A percentile compares a stretch with the other conserved stretches of the same genome.
phyloP scores from a whole-genome alignment of 1,140 invertebrate species.

The Conopomorpha cramerella region DNA sequence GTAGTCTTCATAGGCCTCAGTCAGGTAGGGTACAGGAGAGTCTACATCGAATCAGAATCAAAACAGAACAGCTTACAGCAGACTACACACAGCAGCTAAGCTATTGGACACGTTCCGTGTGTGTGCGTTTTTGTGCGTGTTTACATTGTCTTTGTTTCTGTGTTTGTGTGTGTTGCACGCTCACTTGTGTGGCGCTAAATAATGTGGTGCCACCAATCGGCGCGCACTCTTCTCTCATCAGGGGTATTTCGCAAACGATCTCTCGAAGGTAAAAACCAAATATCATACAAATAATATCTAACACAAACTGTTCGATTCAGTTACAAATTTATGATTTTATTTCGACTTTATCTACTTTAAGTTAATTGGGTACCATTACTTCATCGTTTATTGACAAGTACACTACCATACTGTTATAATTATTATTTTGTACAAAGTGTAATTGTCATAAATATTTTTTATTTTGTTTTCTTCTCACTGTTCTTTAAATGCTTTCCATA shows the following conservation, averaged over 20 bases:
- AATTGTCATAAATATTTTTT: too few relatives aligned
- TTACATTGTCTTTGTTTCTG: conserved; percentile 60
- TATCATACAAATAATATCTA: conserved; percentile 40
- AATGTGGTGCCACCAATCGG: conserved; percentile 45
- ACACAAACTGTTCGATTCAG: too few relatives aligned
- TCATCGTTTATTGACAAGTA: conserved; percentile 19
- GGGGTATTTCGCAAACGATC: conserved; percentile 92
- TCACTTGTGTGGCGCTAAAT: conserved; percentile 55
- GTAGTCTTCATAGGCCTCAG: too few relatives aligned
- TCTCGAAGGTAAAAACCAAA: conserved; percentile 78
- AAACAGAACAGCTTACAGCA: conserved; percentile 53
- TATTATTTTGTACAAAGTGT: too few relatives aligned
- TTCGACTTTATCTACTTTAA: too few relatives aligned
- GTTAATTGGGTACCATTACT: too few relatives aligned
- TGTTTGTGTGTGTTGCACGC: conserved; percentile 64
- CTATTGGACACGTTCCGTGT: conserved; percentile 27
- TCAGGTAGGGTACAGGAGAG: too few relatives aligned
- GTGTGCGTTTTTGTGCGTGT: conserved; percentile 57
- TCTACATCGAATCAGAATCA: too few relatives aligned
- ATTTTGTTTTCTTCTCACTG: too few relatives aligned
- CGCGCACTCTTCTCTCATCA: conserved; percentile 51
- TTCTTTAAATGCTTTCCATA: conserved; percentile 57
- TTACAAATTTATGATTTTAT: too few relatives aligned
- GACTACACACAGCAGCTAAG: conserved; percentile 53
- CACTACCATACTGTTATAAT: too few relatives aligned